A percentile compares a stretch with the other conserved stretches of the same genome.
These are phyloP conservation scores for Rhipidura dahli DNA, from an alignment of 2,113 vertebrate genomes.

Conservation along the genomic window DNA sequence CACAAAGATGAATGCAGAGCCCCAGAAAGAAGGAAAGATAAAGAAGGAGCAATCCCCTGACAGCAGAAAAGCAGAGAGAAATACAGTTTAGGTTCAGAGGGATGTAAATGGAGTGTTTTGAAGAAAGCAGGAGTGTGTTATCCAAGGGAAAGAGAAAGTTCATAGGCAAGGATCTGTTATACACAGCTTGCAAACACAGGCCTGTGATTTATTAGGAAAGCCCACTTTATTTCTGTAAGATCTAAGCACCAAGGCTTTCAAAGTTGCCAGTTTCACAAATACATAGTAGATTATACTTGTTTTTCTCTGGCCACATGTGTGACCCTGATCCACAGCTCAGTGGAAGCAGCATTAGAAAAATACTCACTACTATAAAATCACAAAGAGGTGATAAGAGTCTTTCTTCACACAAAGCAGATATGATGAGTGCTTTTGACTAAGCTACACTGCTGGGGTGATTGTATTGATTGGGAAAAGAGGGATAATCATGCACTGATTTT, in stretches of 20 bases:
- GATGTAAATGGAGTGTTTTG: not conserved
- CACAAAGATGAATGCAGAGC: not conserved
- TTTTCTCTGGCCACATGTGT: conserved; percentile 19
- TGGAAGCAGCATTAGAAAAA: conserved; percentile 31
- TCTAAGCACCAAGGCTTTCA: not conserved
- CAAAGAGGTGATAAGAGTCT: conserved; percentile 26
- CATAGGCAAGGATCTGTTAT: not conserved
- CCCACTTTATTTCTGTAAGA: not conserved
- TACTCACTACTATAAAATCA: conserved; percentile 2
- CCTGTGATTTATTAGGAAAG: not conserved
- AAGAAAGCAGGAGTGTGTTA: not conserved
- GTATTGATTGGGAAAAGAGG: conserved; percentile 18
- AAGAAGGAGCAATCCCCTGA: not conserved
- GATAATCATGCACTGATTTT: conserved; percentile 31
- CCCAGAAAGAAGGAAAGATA: not conserved
- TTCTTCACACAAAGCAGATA: conserved; percentile 42
- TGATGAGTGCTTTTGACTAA: conserved; percentile 48
- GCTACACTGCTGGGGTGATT: not conserved
- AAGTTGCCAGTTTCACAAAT: not conserved
- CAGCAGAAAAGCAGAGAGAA: not conserved
- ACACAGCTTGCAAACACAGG: not conserved
- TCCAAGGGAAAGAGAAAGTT: not conserved
- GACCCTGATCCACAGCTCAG: conserved; percentile 1
- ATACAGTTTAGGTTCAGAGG: not conserved
- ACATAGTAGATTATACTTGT: not conserved